Evolutionary conservation across 2,797 vertebrate genomes (phyloP).

Genomic region (Danio tinwini): DNA sequence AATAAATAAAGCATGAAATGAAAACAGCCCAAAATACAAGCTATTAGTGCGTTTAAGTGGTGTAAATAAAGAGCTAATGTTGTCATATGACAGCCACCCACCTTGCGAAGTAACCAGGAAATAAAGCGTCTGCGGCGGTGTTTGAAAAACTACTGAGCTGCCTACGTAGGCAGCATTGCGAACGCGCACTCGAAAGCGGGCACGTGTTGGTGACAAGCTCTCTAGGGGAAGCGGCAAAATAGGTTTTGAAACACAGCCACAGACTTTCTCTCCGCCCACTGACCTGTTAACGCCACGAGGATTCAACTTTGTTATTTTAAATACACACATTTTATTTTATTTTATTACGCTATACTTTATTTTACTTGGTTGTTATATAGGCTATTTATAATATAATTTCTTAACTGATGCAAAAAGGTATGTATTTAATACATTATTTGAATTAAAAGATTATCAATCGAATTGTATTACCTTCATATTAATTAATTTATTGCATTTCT

Average conservation of each 20-base stretch:
- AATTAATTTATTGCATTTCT: too few relatives aligned
- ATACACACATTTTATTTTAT: not conserved
- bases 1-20: not conserved
- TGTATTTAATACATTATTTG: too few relatives aligned
- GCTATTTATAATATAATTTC: too few relatives aligned
- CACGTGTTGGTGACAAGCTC: not conserved
- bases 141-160: not conserved
- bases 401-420: too few relatives aligned
- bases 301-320: too few relatives aligned
- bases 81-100: conserved; percentile 64
- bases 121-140: conserved; percentile 61
- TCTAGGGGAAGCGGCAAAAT: not conserved
- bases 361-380: not conserved
- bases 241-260: not conserved
- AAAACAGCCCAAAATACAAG: not conserved
- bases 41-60: conserved; percentile 2
- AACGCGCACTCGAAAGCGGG: not conserved
- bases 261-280: not conserved
- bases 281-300: not conserved
- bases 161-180: conserved; percentile 14
- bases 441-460: too few relatives aligned
- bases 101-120: conserved; percentile 82
- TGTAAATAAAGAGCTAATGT: conserved; percentile 26
- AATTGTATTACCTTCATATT: too few relatives aligned
- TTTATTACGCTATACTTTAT: not conserved